Evolutionary conservation across 2,888 invertebrate genomes (phyloP), one percentile per base, ranked within the genome.

Genomic region (Morpho achilles): DNA sequence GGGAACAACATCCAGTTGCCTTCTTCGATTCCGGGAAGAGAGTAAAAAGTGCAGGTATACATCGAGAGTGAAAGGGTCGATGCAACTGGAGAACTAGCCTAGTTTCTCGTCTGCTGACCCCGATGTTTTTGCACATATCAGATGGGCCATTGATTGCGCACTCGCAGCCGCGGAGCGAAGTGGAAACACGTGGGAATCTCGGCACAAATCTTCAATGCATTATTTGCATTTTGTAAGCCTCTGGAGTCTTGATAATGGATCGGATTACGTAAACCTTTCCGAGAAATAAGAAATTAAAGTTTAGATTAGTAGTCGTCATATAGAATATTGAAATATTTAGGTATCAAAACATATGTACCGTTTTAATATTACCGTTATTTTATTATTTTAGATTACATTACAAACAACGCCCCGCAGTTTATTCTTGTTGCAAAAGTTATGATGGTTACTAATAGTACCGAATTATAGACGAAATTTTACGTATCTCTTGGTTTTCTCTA

Each of bases 11-110:
- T 62, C 60, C 72, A 68, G 45, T 57, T 47, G 56, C 67, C 58
- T 64, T 56, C 63, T 60, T 53, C 72, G 77, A 84, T 89, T 87
- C 87, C 76, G 71, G 79, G 88, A 87, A 86, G 62, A 68, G 67
- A 72, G 77, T 80, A 88, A 90, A 89, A 90, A 90, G 86, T 84
- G 87, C 90, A 90, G 90, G 90, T 90, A 89, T 69, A 76, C 70
- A 74, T 78, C 76, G 88, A 90, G 85, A 90, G 90, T 90, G 90
- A 90, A 90, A 90, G 90, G 90, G 88, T 87, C 90, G 78, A 79
- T 86, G 89, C 90, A 88, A 90, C 86, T 77, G 77, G 89, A 89
- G 86, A 82, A 77, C 79, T 76, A 75, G 81, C 80, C 82, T 77
- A 84, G 87, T 85, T 88, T 87, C 80, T 70, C 71, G 67, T 68